phyloP scores from a whole-genome alignment of 1,140 invertebrate genomes.

The Anoplophora glabripennis region DNA sequence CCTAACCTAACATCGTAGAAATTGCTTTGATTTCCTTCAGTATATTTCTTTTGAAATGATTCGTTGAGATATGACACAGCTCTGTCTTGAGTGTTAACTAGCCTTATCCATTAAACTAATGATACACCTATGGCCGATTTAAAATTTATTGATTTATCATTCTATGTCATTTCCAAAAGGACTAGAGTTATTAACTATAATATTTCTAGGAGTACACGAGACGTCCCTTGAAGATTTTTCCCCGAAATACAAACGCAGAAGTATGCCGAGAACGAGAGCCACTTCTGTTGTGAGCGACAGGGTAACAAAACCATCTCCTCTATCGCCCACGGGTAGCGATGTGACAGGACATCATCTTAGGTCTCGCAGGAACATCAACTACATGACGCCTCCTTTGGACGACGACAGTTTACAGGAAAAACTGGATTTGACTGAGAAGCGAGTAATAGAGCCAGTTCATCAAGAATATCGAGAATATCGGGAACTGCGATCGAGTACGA shows the following conservation, averaged over 20 bases:
- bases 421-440: slow-evolving; percentile 10
- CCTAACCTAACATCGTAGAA: too few relatives aligned
- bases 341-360: slow-evolving; percentile 32
- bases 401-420: slow-evolving; percentile 40
- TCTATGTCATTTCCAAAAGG: too few relatives aligned
- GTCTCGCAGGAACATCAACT: slow-evolving; percentile 40
- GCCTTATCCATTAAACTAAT: too few relatives aligned
- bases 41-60: too few relatives aligned
- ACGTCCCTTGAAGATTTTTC: slow-evolving; percentile 23
- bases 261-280: slow-evolving; percentile 39
- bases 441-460: slow-evolving; percentile 17
- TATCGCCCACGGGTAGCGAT: slow-evolving; percentile 34
- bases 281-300: slow-evolving; percentile 36
- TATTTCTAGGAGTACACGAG: slow-evolving; percentile 2
- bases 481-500: slow-evolving; percentile 36
- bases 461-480: slow-evolving; percentile 31
- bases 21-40: too few relatives aligned
- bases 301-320: slow-evolving; percentile 28
- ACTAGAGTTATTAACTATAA: too few relatives aligned
- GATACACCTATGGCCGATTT: too few relatives aligned
- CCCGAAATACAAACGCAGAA: slow-evolving; percentile 18
- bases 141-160: too few relatives aligned
- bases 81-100: too few relatives aligned
- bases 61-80: too few relatives aligned
- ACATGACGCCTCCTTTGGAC: slow-evolving; percentile 35